These are phyloP conservation scores for Achlya flavicornis DNA, from an alignment of 2,888 invertebrate genomes.

Conservation along the genomic window DNA sequence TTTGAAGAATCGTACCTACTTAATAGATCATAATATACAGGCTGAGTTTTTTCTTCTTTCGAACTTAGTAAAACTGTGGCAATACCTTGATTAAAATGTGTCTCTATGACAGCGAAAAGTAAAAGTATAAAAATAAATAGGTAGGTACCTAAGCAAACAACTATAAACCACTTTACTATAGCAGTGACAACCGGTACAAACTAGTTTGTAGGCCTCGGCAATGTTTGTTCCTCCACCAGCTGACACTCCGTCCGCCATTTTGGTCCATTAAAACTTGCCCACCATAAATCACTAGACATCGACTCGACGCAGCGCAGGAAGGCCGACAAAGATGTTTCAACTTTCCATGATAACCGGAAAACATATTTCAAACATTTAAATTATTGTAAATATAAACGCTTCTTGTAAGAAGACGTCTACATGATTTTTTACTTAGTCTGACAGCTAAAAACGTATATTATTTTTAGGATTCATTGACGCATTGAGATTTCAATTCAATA, in stretches of 20 bases:
- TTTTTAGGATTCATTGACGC: slow-evolving; percentile 1
- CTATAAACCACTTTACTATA: slow-evolving; percentile 7
- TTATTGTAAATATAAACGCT: neutral
- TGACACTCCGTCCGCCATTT: slow-evolving; percentile 1
- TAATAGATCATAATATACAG: too few relatives aligned
- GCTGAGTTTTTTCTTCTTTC: too few relatives aligned
- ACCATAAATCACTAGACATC: neutral
- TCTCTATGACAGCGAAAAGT: too few relatives aligned
- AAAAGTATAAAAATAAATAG: too few relatives aligned
- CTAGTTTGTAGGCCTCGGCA: neutral
- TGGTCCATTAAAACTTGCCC: slow-evolving; percentile 2
- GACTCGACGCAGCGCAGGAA: neutral
- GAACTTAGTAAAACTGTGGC: too few relatives aligned
- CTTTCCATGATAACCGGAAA: slow-evolving; percentile 4
- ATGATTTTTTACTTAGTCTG: neutral
- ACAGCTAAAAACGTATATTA: neutral
- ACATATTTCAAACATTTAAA: neutral
- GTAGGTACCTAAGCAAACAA: neutral
- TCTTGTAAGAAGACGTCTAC: neutral
- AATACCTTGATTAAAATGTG: too few relatives aligned
- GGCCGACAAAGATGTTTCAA: neutral
- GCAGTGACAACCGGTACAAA: neutral
- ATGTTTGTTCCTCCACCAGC: slow-evolving; percentile 1
- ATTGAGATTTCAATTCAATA: slow-evolving; percentile 1
- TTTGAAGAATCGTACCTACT: too few relatives aligned